Evolutionary conservation across 2,113 vertebrate species (phyloP).

Genomic region (Scomber colias): DNA sequence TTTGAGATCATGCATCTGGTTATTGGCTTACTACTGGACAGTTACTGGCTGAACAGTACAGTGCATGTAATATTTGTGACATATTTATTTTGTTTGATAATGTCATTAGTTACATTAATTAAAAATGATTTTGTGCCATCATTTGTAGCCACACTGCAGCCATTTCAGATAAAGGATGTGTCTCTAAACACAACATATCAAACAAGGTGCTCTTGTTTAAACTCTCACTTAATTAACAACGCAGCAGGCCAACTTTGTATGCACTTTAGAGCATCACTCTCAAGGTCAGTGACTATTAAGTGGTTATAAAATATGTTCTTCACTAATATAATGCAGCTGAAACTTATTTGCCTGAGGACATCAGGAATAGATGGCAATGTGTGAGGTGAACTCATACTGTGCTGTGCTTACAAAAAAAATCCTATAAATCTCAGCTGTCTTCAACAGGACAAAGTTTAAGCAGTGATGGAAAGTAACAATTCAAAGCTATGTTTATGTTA

Average conservation of each 20-base stretch:
- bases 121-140: background rate
- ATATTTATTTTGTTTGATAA: no score
- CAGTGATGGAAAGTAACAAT: background rate
- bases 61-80: no score
- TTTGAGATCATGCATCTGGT: no score
- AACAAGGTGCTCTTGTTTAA: constrained; percentile 57
- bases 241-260: constrained; percentile 50
- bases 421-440: constrained; percentile 7
- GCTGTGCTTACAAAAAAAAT: background rate
- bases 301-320: constrained; percentile 59
- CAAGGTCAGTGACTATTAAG: constrained; percentile 74
- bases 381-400: constrained; percentile 18
- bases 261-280: constrained; percentile 16
- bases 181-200: constrained; percentile 35
- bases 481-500: no score
- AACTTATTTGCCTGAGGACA: constrained; percentile 51
- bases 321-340: constrained; percentile 54
- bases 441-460: background rate
- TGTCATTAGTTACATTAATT: background rate
- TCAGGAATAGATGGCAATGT: constrained; percentile 2
- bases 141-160: background rate
- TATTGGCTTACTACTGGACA: no score
- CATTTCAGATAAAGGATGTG: background rate
- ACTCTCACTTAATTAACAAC: constrained; percentile 53
- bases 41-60: no score